Conservation (phyloP, 2,888 invertebrate species). For the Bombylius discolor region DNA sequence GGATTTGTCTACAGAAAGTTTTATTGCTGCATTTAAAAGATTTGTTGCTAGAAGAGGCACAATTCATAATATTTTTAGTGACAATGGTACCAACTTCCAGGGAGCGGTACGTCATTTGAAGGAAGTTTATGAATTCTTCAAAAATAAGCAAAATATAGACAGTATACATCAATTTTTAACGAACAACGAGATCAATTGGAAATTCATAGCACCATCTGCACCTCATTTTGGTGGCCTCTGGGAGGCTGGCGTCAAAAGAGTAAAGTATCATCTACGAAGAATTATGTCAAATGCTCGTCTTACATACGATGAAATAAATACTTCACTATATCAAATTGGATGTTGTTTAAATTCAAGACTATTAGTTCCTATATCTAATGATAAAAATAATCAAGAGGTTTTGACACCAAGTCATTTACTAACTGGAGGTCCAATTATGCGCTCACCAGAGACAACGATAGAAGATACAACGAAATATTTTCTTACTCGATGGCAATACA, state of each 20-base stretch:
- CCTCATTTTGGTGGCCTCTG: constrained; percentile 24
- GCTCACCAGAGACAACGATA: constrained; percentile 7
- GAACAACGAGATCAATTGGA: neutral
- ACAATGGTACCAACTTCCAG: neutral
- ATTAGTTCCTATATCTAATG: constrained; percentile 12
- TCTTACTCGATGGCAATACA: constrained; percentile 17
- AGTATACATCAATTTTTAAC: neutral
- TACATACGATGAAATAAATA: constrained; percentile 22
- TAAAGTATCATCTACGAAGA: constrained; percentile 19
- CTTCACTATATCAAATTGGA: constrained; percentile 18
- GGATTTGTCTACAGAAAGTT: neutral
- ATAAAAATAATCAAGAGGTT: constrained; percentile 5
- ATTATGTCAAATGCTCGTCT: constrained; percentile 16
- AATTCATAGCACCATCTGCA: constrained; percentile 21
- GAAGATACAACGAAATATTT: neutral
- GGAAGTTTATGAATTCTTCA: neutral
- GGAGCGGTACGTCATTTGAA: neutral
- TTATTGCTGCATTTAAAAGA: neutral
- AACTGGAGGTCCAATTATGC: constrained; percentile 4
- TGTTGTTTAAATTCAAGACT: constrained; percentile 21
- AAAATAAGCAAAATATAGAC: rapidly evolving
- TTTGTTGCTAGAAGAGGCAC: neutral
- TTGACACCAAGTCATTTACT: constrained; percentile 12
- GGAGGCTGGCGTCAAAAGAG: too few species aligned
- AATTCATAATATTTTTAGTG: neutral